Evolutionary conservation across 2,113 vertebrate genomes (phyloP).

Genomic region (Lates calcarifer): DNA sequence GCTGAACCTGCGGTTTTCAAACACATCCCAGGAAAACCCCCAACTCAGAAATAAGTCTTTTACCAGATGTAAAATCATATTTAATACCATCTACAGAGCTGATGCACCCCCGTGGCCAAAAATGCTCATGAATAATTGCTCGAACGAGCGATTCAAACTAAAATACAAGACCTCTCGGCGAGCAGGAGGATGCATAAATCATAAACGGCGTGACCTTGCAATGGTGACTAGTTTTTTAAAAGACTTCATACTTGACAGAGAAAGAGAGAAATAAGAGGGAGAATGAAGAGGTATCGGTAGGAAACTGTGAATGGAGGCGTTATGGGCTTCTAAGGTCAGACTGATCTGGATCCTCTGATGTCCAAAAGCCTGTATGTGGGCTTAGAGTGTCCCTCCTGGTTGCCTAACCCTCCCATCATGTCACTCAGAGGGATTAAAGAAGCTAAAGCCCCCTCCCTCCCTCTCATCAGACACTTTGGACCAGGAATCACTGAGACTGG

Average conservation of each 20-base stretch:
- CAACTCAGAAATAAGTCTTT: constrained; percentile 9
- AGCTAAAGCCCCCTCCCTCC: constrained; percentile 55
- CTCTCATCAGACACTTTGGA: constrained; percentile 56
- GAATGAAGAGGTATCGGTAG: not conserved
- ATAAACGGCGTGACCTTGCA: constrained; percentile 42
- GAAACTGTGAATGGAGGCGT: constrained; percentile 24
- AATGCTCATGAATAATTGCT: constrained; percentile 74
- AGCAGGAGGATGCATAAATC: constrained; percentile 58
- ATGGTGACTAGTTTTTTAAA: constrained; percentile 27
- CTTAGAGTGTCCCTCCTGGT: constrained; percentile 40
- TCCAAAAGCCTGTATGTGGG: constrained; percentile 49
- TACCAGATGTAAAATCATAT: constrained; percentile 30
- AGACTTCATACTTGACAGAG: constrained; percentile 55
- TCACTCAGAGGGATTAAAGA: constrained; percentile 76
- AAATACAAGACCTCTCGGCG: constrained; percentile 49
- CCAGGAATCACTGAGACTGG: constrained; percentile 50
- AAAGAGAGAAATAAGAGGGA: not conserved
- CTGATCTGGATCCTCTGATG: constrained; percentile 25
- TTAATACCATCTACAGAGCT: constrained; percentile 15
- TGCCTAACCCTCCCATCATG: constrained; percentile 53
- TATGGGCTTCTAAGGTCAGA: constrained; percentile 6
- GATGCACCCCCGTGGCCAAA: constrained; percentile 41
- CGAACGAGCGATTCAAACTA: constrained; percentile 55
- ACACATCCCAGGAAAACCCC: constrained; percentile 41
- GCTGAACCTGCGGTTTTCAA: constrained; percentile 43